These are phyloP conservation scores for Eclectus roratus DNA, from an alignment of 2,113 vertebrate genomes.

Conservation along the genomic window DNA sequence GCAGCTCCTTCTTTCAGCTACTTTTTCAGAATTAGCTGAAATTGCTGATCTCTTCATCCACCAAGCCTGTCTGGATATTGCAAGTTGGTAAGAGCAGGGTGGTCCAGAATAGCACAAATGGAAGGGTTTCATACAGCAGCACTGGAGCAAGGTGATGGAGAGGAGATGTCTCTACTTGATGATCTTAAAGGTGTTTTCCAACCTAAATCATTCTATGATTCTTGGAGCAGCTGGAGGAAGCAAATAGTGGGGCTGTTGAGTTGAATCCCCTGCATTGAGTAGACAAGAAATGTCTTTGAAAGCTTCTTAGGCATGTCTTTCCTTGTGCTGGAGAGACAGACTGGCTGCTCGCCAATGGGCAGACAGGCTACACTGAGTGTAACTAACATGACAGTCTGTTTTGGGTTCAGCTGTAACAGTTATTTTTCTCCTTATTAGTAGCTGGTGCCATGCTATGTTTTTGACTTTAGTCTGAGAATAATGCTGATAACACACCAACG, in stretches of 20 bases:
- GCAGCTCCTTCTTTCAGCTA: background rate
- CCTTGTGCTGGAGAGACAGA: background rate
- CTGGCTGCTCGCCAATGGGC: background rate
- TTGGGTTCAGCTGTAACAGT: background rate
- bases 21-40: background rate
- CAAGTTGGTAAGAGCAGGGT: accelerated
- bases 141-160: background rate
- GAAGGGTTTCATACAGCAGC: background rate
- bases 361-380: too few species aligned
- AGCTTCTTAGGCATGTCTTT: background rate
- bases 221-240: background rate
- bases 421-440: background rate
- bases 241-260: background rate
- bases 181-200: background rate
- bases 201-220: background rate
- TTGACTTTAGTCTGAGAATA: background rate
- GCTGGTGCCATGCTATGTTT: background rate
- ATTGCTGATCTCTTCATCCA: background rate
- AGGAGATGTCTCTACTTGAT: accelerated
- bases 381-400: background rate
- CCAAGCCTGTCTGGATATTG: background rate
- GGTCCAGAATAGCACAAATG: too few species aligned
- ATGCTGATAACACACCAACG: background rate
- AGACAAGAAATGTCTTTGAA: background rate
- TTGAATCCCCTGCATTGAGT: background rate